phyloP scores from a whole-genome alignment of 23 tunicate genomes.

The Ascidia mentula region DNA sequence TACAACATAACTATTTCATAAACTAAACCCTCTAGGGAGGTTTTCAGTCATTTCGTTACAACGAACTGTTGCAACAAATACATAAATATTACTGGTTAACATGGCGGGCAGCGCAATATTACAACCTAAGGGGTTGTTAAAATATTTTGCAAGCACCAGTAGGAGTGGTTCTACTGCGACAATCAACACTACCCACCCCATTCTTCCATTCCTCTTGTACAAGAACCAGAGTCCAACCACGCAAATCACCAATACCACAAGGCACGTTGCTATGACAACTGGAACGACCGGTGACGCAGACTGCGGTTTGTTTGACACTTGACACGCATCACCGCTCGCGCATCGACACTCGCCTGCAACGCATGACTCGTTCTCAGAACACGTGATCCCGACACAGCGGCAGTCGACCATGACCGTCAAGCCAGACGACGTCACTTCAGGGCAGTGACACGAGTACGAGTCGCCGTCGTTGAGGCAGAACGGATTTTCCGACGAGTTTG shows the following conservation, averaged over 20 bases:
- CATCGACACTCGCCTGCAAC: not conserved
- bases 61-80: no score
- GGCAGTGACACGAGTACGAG: constrained; percentile 1
- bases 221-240: not conserved
- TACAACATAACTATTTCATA: no score
- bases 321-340: not conserved
- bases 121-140: no score
- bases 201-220: not conserved
- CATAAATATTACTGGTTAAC: no score
- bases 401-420: not conserved
- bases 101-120: no score
- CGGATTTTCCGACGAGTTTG: not conserved
- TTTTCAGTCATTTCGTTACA: no score
- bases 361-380: not conserved
- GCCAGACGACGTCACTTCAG: not conserved
- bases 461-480: not conserved
- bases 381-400: not conserved
- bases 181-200: not conserved
- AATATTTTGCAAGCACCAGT: no score
- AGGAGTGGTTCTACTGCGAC: no score
- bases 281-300: not conserved
- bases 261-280: not conserved
- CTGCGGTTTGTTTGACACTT: not conserved
- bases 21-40: no score
- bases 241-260: not conserved